These are phyloP conservation scores for Bombus impatiens DNA, from an alignment of 1,140 invertebrate species.

Conservation along the genomic window DNA sequence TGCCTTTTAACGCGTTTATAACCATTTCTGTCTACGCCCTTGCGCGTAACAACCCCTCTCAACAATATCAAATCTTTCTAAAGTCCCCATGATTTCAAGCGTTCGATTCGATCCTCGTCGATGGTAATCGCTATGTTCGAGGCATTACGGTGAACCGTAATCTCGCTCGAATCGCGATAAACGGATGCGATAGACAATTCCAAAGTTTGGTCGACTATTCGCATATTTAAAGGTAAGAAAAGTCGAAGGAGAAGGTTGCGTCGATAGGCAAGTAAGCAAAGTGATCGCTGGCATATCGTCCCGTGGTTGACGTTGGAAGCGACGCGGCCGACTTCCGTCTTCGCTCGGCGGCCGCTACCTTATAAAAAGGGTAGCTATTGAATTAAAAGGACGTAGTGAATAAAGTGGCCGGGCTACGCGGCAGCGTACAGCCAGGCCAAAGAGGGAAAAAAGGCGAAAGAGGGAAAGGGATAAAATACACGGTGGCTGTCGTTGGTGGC, in stretches of 20 bases:
- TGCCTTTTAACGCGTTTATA: not conserved
- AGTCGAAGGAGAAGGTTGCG: not conserved
- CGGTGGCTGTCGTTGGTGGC: not conserved
- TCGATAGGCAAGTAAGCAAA: slow-evolving; percentile 6
- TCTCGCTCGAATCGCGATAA: not conserved
- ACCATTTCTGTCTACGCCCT: not conserved
- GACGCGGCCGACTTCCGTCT: slow-evolving; percentile 57
- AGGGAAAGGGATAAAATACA: not conserved
- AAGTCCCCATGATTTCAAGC: not conserved
- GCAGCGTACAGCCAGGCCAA: not conserved
- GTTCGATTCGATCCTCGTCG: not conserved
- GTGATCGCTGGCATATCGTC: slow-evolving; percentile 28
- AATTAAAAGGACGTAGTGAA: slow-evolving; percentile 78
- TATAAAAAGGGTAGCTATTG: slow-evolving; percentile 76
- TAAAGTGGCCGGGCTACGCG: slow-evolving; percentile 53
- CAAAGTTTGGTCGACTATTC: not conserved
- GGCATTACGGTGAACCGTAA: not conserved
- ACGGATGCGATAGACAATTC: not conserved
- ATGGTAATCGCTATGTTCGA: not conserved
- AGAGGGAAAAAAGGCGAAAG: slow-evolving; percentile 16
- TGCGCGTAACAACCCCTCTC: no score
- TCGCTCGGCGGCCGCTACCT: slow-evolving; percentile 48
- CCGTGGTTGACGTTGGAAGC: slow-evolving; percentile 33
- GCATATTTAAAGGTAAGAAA: not conserved
- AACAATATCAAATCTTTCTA: not conserved